Evolutionary conservation across 2,888 invertebrate genomes (phyloP).

Genomic region (Dicranocentrus wangi): DNA sequence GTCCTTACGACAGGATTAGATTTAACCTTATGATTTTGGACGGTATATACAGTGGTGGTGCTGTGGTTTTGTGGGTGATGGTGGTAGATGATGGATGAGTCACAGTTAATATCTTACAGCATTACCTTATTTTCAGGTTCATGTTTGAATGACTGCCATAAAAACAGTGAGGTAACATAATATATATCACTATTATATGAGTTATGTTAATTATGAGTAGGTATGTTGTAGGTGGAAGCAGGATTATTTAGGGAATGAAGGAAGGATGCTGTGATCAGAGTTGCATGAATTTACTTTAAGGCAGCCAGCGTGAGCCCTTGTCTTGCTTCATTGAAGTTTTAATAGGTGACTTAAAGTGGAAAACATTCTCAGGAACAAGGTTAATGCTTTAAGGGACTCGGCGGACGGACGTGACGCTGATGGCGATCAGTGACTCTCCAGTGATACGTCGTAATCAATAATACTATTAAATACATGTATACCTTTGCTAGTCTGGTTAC

Average conservation of each 20-base stretch:
- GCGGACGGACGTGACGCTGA: background rate
- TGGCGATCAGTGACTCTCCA: background rate
- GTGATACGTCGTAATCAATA: background rate
- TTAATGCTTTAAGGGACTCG: background rate
- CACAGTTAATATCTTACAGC: too few relatives aligned
- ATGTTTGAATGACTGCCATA: background rate
- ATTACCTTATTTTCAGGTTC: too few relatives aligned
- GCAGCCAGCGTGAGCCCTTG: slow-evolving; percentile 8
- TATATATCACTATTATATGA: too few relatives aligned
- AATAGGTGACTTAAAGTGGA: background rate
- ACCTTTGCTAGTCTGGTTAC: too few relatives aligned
- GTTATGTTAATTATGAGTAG: background rate
- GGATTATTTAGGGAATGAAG: slow-evolving; percentile 11
- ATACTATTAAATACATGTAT: too few relatives aligned
- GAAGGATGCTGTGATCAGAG: slow-evolving; percentile 35
- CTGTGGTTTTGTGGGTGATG: background rate
- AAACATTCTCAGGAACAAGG: slow-evolving; percentile 1
- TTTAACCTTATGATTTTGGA: slow-evolving; percentile 29
- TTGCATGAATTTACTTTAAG: slow-evolving; percentile 24
- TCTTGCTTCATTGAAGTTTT: slow-evolving; percentile 12
- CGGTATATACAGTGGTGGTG: slow-evolving; percentile 10
- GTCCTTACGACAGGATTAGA: slow-evolving; percentile 13
- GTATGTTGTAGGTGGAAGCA: too few relatives aligned
- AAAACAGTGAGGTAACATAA: too few relatives aligned
- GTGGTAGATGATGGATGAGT: too few relatives aligned